Percentiles rank a stretch among this genome's conserved stretches.
Conservation (phyloP, 2,888 invertebrate species). For the Portevinia maculata region DNA sequence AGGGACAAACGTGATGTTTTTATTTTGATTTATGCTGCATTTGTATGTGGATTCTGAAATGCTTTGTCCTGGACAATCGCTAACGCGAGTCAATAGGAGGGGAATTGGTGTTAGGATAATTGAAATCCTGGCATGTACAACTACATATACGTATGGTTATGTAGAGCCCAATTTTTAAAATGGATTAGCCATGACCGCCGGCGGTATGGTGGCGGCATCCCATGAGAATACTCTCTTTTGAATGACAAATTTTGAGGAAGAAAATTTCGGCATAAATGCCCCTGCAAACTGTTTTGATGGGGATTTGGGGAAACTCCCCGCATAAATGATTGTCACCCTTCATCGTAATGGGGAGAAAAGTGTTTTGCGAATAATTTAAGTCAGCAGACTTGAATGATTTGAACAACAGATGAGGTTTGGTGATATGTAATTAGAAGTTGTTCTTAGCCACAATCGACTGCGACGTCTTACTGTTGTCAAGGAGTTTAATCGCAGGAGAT, state of each 20-base stretch:
- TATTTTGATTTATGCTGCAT: conserved; percentile 70
- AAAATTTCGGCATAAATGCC: conserved; percentile 20
- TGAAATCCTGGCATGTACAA: conserved; percentile 63
- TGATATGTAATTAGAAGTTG: conserved; percentile 7
- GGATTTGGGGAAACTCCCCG: conserved; percentile 9
- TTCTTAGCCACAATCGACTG: conserved; percentile 1
- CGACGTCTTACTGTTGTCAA: conserved; percentile 4
- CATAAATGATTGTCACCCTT: too few relatives aligned
- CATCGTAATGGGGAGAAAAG: too few relatives aligned
- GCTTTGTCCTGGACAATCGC: conserved; percentile 34
- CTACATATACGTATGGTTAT: conserved; percentile 24
- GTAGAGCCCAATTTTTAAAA: conserved; percentile 62
- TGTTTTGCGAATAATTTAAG: neutral
- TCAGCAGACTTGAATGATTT: neutral
- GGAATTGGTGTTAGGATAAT: conserved; percentile 62
- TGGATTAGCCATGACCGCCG: conserved; percentile 53
- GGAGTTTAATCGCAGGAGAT: conserved; percentile 13
- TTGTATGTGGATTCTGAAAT: conserved; percentile 42
- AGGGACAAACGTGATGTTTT: conserved; percentile 69
- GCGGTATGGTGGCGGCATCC: conserved; percentile 40
- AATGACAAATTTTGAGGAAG: conserved; percentile 57
- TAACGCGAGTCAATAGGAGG: neutral
- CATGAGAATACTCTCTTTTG: conserved; percentile 33
- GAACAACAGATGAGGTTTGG: neutral
- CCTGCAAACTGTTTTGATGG: conserved; percentile 28